Evolutionary conservation across 2,797 vertebrate species (phyloP).

Genomic region (Petrocephalus sullivani): DNA sequence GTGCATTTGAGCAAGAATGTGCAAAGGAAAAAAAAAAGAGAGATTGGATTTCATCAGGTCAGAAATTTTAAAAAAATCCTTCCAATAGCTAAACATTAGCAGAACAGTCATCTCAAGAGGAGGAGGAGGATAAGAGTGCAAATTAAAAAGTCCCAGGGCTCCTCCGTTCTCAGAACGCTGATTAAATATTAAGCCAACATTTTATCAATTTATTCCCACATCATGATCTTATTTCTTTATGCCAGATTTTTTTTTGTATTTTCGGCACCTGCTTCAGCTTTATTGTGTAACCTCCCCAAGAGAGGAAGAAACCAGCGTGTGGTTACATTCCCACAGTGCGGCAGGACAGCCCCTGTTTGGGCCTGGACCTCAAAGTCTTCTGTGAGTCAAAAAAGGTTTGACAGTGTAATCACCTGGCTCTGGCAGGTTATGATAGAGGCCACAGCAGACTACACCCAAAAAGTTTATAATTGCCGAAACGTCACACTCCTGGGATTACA

Average conservation of each 20-base stretch:
- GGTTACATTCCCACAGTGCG: neutral
- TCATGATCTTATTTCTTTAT: conserved; percentile 6
- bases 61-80: neutral
- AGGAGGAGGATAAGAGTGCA: neutral
- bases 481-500: neutral
- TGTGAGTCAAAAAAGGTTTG: neutral
- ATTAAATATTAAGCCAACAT: conserved; percentile 14
- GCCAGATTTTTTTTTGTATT: neutral
- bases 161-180: neutral
- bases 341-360: neutral
- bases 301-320: neutral
- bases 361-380: neutral
- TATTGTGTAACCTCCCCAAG: neutral
- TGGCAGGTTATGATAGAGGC: neutral
- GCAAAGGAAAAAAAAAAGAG: neutral
- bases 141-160: neutral
- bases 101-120: neutral
- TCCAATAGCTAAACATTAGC: neutral
- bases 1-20: neutral
- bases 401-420: neutral
- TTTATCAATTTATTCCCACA: conserved; percentile 3
- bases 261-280: neutral
- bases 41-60: neutral
- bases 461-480: neutral
- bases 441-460: neutral